Evolutionary conservation across 1,140 invertebrate species (phyloP).

Genomic region (Leptoteleia sp.): DNA sequence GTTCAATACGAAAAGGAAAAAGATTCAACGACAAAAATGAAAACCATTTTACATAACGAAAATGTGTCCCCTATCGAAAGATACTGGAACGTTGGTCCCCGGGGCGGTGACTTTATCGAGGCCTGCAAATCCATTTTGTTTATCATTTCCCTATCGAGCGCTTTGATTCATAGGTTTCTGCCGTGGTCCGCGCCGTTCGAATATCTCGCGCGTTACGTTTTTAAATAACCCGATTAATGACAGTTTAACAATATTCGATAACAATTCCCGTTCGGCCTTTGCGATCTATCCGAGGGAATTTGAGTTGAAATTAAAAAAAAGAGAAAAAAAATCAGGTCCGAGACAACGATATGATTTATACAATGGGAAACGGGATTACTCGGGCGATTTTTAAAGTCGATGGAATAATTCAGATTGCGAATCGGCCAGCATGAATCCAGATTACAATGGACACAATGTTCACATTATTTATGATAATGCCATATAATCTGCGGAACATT

Average conservation of each 20-base stretch:
- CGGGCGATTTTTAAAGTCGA: constrained; percentile 3
- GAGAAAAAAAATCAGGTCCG: too few relatives aligned
- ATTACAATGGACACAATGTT: constrained; percentile 2
- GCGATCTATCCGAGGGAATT: constrained; percentile 23
- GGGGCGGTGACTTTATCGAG: constrained; percentile 13
- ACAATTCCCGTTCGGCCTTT: constrained; percentile 12
- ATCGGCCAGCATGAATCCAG: constrained; percentile 2
- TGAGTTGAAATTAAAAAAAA: constrained; percentile 10
- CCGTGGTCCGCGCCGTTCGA: constrained; percentile 8
- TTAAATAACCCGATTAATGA: too few relatives aligned
- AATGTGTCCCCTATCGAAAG: constrained; percentile 1
- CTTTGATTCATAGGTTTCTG: constrained; percentile 18
- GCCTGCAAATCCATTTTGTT: constrained; percentile 39
- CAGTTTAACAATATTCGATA: constrained; percentile 4
- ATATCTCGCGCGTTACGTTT: background rate
- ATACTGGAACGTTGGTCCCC: background rate
- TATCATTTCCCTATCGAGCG: constrained; percentile 24
- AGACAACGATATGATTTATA: constrained; percentile 9
- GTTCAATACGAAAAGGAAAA: too few relatives aligned
- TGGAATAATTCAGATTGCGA: constrained; percentile 8
- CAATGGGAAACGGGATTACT: constrained; percentile 5
- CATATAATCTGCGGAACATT: background rate
- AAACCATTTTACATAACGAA: background rate
- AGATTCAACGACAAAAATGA: background rate
- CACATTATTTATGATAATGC: constrained; percentile 16